Percentiles rank a stretch among this genome's conserved stretches.
Conservation (phyloP, 2,797 vertebrate genomes). For the Melopsittacus undulatus region DNA sequence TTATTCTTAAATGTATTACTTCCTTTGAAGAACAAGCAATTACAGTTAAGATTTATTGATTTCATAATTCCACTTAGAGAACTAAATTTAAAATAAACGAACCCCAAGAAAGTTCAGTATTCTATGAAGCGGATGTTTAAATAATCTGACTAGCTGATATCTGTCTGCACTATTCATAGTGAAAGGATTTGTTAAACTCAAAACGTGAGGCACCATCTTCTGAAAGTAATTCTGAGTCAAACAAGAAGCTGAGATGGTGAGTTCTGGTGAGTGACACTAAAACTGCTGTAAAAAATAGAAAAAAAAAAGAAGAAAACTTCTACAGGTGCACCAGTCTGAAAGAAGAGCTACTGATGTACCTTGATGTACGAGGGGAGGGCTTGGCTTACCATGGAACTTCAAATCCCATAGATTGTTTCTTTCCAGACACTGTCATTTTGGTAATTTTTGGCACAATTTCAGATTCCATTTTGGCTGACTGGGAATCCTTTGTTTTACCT, state of each 20-base stretch:
- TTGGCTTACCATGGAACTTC: conserved; percentile 92
- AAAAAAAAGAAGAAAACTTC: conserved; percentile 41
- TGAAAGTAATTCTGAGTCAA: conserved; percentile 73
- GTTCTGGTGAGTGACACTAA: conserved; percentile 55
- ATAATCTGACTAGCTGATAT: conserved; percentile 38
- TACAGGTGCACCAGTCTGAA: conserved; percentile 63
- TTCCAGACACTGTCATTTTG: conserved; percentile 96
- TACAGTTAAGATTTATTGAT: conserved; percentile 65
- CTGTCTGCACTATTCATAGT: conserved; percentile 65
- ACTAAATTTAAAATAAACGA: conserved; percentile 69
- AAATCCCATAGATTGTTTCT: conserved; percentile 98
- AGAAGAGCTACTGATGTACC: conserved; percentile 49
- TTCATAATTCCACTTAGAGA: conserved; percentile 64
- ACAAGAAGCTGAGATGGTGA: conserved; percentile 64
- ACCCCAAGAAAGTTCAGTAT: conserved; percentile 62
- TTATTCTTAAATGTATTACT: conserved; percentile 46
- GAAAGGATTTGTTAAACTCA: conserved; percentile 72
- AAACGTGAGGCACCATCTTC: conserved; percentile 66
- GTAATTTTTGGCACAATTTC: conserved; percentile 95
- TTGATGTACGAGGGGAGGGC: conserved; percentile 16
- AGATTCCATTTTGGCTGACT: conserved; percentile 82
- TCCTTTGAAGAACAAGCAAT: conserved; percentile 58
- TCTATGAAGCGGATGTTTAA: conserved; percentile 73
- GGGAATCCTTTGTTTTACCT: conserved; percentile 87
- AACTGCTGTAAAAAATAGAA: conserved; percentile 66